phyloP scores from a whole-genome alignment of 30 jellyfish, hydroid and myxozoan genomes.

The Cassiopea xamachana region DNA sequence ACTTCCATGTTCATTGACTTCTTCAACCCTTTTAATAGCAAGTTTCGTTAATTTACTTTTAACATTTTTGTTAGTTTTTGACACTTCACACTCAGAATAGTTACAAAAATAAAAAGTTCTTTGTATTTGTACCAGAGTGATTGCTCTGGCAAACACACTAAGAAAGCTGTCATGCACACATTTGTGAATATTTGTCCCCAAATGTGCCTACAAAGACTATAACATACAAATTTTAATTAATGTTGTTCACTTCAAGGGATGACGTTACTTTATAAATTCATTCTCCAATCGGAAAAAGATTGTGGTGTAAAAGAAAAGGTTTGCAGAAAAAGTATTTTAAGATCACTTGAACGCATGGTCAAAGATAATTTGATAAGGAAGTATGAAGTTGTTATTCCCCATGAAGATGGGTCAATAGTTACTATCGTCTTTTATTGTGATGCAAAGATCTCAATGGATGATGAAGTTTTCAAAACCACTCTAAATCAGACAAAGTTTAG shows the following conservation, averaged over 20 bases:
- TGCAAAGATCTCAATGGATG: constrained; percentile 39
- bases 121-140: too few relatives aligned
- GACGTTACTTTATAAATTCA: constrained; percentile 38
- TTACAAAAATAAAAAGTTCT: too few relatives aligned
- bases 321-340: constrained; percentile 50
- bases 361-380: constrained; percentile 18
- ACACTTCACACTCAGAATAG: too few relatives aligned
- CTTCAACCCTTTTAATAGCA: too few relatives aligned
- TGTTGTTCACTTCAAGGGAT: constrained; percentile 20
- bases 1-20: too few relatives aligned
- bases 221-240: not conserved
- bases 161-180: too few relatives aligned
- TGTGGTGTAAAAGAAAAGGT: constrained; percentile 44
- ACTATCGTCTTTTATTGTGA: constrained; percentile 44
- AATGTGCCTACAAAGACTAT: too few relatives aligned
- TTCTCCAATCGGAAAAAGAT: constrained; percentile 17
- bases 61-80: too few relatives aligned
- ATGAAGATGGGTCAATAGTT: constrained; percentile 7
- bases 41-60: too few relatives aligned
- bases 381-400: constrained; percentile 38
- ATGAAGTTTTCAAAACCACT: constrained; percentile 38
- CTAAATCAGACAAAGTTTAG: constrained; percentile 57
- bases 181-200: too few relatives aligned
- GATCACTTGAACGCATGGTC: constrained; percentile 23
- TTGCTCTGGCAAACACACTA: too few relatives aligned